phyloP scores from a whole-genome alignment of 2,113 vertebrate genomes.

The Pseudorhombus dupliciocellatus region DNA sequence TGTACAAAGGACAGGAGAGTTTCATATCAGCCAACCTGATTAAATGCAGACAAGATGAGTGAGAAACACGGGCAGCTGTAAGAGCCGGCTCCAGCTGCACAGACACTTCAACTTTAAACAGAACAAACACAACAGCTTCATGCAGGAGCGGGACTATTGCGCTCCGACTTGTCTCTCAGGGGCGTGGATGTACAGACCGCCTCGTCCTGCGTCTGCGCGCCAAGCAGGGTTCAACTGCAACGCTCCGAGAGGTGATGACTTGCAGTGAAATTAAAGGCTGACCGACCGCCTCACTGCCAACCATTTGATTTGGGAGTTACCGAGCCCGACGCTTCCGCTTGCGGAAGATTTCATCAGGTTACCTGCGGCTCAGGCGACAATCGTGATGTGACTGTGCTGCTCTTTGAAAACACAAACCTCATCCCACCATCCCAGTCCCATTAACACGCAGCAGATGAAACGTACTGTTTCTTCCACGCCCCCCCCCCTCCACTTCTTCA shows the following conservation, averaged over 20 bases:
- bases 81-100: not conserved
- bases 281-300: conserved; percentile 2
- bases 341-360: conserved; percentile 53
- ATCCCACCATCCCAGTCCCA: not conserved
- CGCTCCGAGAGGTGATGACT: not conserved
- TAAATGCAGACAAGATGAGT: conserved; percentile 20
- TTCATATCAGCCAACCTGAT: conserved; percentile 30
- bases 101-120: not conserved
- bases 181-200: no score
- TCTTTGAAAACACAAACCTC: conserved; percentile 45
- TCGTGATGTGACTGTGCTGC: conserved; percentile 13
- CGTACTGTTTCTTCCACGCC: not conserved
- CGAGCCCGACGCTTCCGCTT: conserved; percentile 17
- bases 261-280: conserved; percentile 13
- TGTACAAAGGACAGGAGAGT: conserved; percentile 29
- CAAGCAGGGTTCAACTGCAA: not conserved
- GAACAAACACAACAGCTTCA: not conserved
- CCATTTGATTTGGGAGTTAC: conserved; percentile 5
- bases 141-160: no score
- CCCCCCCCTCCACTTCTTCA: not conserved
- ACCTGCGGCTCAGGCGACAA: no score
- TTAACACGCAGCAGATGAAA: conserved; percentile 42
- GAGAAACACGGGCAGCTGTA: not conserved
- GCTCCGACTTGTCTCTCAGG: no score
- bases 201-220: not conserved